Evolutionary conservation across 2,797 vertebrate species (phyloP), one percentile per base, ranked within the genome.

Genomic region (Poeciliopsis presidionis): DNA sequence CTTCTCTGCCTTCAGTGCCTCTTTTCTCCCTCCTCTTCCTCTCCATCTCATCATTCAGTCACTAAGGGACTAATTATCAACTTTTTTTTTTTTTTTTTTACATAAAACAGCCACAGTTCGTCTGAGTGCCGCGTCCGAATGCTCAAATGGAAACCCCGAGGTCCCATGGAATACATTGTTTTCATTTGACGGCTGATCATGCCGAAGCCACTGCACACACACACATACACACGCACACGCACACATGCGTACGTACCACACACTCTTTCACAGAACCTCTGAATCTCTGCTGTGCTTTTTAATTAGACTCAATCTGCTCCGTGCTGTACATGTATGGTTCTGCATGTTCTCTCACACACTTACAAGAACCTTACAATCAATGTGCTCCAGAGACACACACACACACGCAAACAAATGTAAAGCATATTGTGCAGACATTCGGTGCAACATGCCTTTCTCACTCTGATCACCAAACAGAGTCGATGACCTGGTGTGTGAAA

Each of bases 31-130:
- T 46, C 49, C n/a, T 3, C 65, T 25, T 75, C 46, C 75, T 61
- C 72, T 57, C 95, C 94, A 90, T 93, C 95, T 96, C 96, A 94
- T 92, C 95, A 95, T 96, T 97, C 96, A 98, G 96, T 95, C 98
- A 98, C 98, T 97, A 94, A 93, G 98, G 98, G 98, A 99, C 97
- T 99, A 98, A 99, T 99, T 99, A 99, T 95, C 95, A 96, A 96
- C 95, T 97, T 97, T 96, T 87, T 80, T 90, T 25, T 13, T 55
- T 57, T 28, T 90, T 90, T 87, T 93, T 87, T 89, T 84, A 96
- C 94, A 97, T 96, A 95, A 97, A 96, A 96, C 96, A 95, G 95
- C 94, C 96, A 96, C 94, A 94, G 90, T 95, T 94, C 93, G 92
- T 95, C 96, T 85, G 93, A 94, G 89, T 93, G 92, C 95, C 59